phyloP scores from a whole-genome alignment of 2,797 vertebrate genomes.

The Peromyscus aztecus region DNA sequence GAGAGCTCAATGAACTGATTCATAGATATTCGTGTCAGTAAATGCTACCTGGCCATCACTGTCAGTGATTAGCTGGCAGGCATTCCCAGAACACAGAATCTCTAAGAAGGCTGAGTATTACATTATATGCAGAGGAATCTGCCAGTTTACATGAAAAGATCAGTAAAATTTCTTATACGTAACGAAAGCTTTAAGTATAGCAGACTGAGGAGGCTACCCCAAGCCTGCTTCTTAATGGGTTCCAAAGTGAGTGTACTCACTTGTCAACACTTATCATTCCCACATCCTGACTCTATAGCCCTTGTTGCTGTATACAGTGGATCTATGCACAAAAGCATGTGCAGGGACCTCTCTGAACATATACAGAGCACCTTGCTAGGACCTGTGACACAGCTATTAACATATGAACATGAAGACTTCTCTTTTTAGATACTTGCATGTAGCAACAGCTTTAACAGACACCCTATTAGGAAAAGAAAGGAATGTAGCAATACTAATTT shows the following conservation, averaged over 20 bases:
- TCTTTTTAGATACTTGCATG: neutral
- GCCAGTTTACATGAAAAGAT: conserved; percentile 13
- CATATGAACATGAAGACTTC: neutral
- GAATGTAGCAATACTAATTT: neutral
- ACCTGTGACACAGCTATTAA: neutral
- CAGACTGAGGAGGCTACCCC: neutral
- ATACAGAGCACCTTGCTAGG: neutral
- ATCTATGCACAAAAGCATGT: neutral
- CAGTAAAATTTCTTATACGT: neutral
- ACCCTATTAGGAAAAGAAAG: neutral
- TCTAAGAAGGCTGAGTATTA: neutral
- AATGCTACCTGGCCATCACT: neutral
- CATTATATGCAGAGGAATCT: neutral
- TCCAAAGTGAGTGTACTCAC: neutral
- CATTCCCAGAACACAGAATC: neutral
- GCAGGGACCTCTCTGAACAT: neutral
- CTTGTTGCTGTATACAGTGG: neutral
- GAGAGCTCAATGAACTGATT: neutral
- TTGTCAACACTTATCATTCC: neutral
- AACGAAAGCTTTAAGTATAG: conserved; percentile 47
- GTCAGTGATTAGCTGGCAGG: neutral
- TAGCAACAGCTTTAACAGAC: neutral
- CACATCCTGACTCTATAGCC: neutral
- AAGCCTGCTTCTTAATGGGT: neutral
- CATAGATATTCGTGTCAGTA: neutral